phyloP scores from a whole-genome alignment of 2,888 invertebrate species.

The Apodemia hepburni region DNA sequence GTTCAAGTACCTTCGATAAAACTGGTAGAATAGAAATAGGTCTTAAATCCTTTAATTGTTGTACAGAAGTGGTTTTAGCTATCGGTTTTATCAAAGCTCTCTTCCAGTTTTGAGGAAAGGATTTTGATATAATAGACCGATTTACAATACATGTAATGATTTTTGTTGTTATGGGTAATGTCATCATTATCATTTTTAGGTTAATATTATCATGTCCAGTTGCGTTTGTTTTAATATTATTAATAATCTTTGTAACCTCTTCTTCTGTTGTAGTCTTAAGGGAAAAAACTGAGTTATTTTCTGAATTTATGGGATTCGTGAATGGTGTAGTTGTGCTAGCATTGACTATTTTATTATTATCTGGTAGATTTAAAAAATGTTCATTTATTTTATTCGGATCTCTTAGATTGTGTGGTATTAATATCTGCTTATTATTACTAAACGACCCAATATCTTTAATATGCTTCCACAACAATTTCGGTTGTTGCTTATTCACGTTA shows the following conservation, averaged over 20 bases:
- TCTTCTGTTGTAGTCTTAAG: conserved; percentile 29
- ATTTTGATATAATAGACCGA: background rate
- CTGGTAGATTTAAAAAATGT: conserved; percentile 22
- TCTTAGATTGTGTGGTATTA: conserved; percentile 8
- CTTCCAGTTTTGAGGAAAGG: background rate
- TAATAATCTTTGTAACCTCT: background rate
- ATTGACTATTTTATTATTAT: background rate
- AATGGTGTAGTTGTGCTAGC: background rate
- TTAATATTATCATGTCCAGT: background rate
- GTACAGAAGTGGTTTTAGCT: conserved; percentile 31
- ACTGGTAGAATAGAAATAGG: conserved; percentile 25
- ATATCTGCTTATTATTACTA: background rate
- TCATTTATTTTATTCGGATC: conserved; percentile 25
- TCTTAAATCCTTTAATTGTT: conserved; percentile 28
- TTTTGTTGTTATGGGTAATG: background rate
- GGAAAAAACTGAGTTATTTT: conserved; percentile 29
- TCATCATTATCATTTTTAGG: background rate
- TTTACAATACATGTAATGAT: background rate
- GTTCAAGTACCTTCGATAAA: background rate
- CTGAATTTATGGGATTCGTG: conserved; percentile 32
- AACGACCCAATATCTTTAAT: background rate
- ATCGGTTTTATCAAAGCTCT: background rate
- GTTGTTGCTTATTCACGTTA: conserved; percentile 6
- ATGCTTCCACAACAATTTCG: background rate
- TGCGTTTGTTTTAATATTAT: background rate